These are phyloP conservation scores for Acronicta aceris DNA, from an alignment of 2,888 invertebrate species.

Conservation along the genomic window DNA sequence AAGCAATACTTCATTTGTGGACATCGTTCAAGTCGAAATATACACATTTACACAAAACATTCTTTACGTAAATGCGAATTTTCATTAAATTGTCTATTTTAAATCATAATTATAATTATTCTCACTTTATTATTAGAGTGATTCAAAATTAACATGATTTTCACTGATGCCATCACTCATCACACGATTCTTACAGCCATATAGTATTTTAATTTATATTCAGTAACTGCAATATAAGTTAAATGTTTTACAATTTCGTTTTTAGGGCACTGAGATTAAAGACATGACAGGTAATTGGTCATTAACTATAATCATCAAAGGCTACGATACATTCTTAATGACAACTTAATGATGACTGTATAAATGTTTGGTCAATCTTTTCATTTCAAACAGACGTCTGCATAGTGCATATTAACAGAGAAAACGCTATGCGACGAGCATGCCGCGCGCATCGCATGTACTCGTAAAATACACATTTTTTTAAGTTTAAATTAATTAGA, in stretches of 20 bases:
- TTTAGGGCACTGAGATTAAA: conserved; percentile 16
- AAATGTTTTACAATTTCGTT: conserved; percentile 14
- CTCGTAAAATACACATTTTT: conserved; percentile 55
- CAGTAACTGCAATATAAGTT: not conserved
- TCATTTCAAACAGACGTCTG: conserved; percentile 24
- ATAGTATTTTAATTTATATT: too few species aligned
- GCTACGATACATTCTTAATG: conserved; percentile 43
- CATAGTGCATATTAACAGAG: conserved; percentile 12
- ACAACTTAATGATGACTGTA: conserved; percentile 45
- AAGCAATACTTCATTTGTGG: conserved; percentile 55
- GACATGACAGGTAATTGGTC: conserved; percentile 8
- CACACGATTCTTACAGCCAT: conserved; percentile 24
- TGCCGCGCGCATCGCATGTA: conserved; percentile 13
- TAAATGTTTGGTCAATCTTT: conserved; percentile 53
- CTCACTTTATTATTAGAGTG: conserved; percentile 27
- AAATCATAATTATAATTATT: conserved; percentile 29
- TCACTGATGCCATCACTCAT: conserved; percentile 20
- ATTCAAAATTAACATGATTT: conserved; percentile 43
- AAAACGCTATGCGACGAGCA: conserved; percentile 23
- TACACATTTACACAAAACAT: conserved; percentile 33
- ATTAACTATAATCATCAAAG: conserved; percentile 30
- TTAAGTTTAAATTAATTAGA: conserved; percentile 65
- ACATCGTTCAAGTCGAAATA: conserved; percentile 37
- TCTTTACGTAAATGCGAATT: conserved; percentile 57
- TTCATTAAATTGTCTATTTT: conserved; percentile 49